Base-by-base conservation (phyloP, 2,113 vertebrate species). In the Lepidothrix coronata region DNA sequence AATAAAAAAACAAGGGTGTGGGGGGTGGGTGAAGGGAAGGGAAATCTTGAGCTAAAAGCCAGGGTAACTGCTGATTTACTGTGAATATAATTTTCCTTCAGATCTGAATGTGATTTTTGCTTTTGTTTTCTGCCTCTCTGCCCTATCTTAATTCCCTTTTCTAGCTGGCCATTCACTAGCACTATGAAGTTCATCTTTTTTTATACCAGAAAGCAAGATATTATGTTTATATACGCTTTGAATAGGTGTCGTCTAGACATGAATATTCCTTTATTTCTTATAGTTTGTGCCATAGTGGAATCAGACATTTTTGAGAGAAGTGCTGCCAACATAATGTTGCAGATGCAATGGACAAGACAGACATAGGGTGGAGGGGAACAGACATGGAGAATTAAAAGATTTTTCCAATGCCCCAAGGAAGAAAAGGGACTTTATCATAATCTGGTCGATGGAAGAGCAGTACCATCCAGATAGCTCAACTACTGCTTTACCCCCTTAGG, bases 61-160 rank as follows among this genome's bases (percentile, higher is more conserved):
- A 86, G 88, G 87, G 76, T 96, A 93, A 92, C 94, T 97, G 91
- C 87, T 1, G 76, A 79, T 93, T 92, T 95, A 62, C 73, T 83
- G 90, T 95, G 96, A 93, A 88, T 43, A 80, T 95, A 0, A 85
- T 95, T 96, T 91, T 92, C 91, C 87, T 93, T 62, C 78, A 82
- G 86, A 96, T 94, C 76, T 89, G 74, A 95, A 96, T 96, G 88
- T 88, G 88, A 96, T 94, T 96, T 96, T 94, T 96, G 92, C 72
- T 70, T 95, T 95, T 93, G 92, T 90, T 95, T 84, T 12, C 13
- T n/a, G 39, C 84, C 58, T 93, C 72, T 87, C 89, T 96, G 84
- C 74, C 61, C 88, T 91, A 80, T 90, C 88, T 88, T 93, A 91
- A 88, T 55, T 88, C 67, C 89, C 78, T 94, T 96, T 91, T 93